Evolutionary conservation across 2,797 vertebrate genomes (phyloP).

Genomic region (Sebastolobus alascanus): DNA sequence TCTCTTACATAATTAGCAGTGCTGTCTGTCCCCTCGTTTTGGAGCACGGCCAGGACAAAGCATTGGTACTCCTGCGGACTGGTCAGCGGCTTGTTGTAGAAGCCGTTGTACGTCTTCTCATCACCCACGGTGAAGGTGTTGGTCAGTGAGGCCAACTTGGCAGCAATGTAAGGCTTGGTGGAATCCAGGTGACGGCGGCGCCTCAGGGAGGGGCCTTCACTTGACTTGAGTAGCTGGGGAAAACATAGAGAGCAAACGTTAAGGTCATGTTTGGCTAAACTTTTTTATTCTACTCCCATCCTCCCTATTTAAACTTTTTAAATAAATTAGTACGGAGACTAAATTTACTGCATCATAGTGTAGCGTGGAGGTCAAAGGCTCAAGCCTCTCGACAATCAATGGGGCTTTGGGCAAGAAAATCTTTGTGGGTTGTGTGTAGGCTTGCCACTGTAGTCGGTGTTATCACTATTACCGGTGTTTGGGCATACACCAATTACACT

Average conservation of each 20-base stretch:
- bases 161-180: slow-evolving; percentile 93
- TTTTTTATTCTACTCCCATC: no score
- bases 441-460: no score
- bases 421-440: not conserved
- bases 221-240: slow-evolving; percentile 91
- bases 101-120: slow-evolving; percentile 93
- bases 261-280: slow-evolving; percentile 1
- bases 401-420: not conserved
- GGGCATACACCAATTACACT: no score
- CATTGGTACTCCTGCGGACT: slow-evolving; percentile 91
- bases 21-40: slow-evolving; percentile 80
- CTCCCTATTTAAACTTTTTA: not conserved
- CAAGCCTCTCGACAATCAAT: not conserved
- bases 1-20: slow-evolving; percentile 79
- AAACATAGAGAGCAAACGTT: slow-evolving; percentile 11
- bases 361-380: not conserved
- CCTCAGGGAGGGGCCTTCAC: slow-evolving; percentile 83
- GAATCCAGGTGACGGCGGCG: slow-evolving; percentile 89
- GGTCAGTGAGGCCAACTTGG: slow-evolving; percentile 90
- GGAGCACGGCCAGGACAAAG: slow-evolving; percentile 94
- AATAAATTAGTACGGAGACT: not conserved
- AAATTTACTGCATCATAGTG: not conserved
- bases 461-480: no score
- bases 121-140: slow-evolving; percentile 93
- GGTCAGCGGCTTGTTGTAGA: slow-evolving; percentile 93